phyloP scores from a whole-genome alignment of 2,797 vertebrate species.

The Epinephelus coioides region DNA sequence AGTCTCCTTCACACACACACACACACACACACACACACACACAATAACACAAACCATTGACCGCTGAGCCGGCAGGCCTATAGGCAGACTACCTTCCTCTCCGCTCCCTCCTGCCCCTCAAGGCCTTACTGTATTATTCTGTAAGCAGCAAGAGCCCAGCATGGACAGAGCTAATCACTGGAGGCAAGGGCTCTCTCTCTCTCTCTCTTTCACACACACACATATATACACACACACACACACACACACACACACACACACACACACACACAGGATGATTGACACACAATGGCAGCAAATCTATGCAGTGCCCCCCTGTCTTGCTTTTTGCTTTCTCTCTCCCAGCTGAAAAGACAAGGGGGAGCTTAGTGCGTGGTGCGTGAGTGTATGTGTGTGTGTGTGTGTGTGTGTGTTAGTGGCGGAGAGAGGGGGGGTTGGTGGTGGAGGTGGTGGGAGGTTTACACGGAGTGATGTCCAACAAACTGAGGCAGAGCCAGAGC shows the following conservation, averaged over 20 bases:
- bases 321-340: constrained; percentile 83
- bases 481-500: constrained; percentile 69
- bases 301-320: constrained; percentile 83
- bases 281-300: constrained; percentile 89
- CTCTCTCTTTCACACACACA: constrained; percentile 16
- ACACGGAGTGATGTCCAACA: constrained; percentile 76
- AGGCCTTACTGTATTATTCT: constrained; percentile 84
- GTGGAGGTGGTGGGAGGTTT: constrained; percentile 21
- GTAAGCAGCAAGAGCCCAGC: constrained; percentile 78
- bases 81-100: constrained; percentile 71
- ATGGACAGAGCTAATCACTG: constrained; percentile 85
- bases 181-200: constrained; percentile 72
- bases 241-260: constrained; percentile 48
- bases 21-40: constrained; percentile 25
- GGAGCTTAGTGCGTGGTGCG: constrained; percentile 51
- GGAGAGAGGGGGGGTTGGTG: neutral
- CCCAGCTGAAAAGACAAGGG: constrained; percentile 82
- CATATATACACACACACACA: constrained; percentile 25
- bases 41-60: constrained; percentile 67
- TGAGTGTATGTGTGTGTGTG: constrained; percentile 5
- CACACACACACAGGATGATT: constrained; percentile 82
- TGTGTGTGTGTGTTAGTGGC: constrained; percentile 23
- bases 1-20: constrained; percentile 10
- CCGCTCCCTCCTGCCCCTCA: constrained; percentile 76
- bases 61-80: constrained; percentile 61